These are phyloP conservation scores for Phaethornis superciliosus DNA, from an alignment of 2,113 vertebrate species.

Conservation along the genomic window DNA sequence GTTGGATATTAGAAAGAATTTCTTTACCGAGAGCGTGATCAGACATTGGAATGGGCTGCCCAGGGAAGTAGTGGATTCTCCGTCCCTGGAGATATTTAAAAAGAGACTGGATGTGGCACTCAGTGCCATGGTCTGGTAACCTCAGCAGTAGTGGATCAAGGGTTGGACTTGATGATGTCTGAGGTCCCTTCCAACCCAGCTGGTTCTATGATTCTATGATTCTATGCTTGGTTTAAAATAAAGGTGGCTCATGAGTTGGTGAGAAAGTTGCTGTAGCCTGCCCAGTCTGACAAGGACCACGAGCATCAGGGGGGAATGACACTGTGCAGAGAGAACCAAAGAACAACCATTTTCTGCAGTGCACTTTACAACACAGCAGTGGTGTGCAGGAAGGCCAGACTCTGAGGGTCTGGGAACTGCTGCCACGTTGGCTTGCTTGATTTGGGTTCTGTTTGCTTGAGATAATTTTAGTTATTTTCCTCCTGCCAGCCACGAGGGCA, in stretches of 20 bases:
- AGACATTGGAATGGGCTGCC: no score
- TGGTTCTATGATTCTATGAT: no score
- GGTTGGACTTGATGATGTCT: no score
- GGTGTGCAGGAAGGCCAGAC: not conserved
- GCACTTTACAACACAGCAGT: fast-evolving
- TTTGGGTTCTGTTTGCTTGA: not conserved
- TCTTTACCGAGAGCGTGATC: no score
- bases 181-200: no score
- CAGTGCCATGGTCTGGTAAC: no score
- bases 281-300: not conserved
- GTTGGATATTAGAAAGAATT: no score
- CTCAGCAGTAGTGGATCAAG: no score
- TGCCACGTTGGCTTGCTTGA: not conserved
- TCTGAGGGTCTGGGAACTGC: not conserved
- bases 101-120: no score
- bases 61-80: no score
- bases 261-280: not conserved
- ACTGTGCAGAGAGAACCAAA: not conserved
- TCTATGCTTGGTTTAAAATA: no score
- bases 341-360: not conserved
- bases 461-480: not conserved
- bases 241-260: not conserved
- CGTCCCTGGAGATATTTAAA: no score
- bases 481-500: not conserved
- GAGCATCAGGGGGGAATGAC: fast-evolving